phyloP scores from a whole-genome alignment of 2,888 invertebrate species.

The Alloscopus bannaensis region DNA sequence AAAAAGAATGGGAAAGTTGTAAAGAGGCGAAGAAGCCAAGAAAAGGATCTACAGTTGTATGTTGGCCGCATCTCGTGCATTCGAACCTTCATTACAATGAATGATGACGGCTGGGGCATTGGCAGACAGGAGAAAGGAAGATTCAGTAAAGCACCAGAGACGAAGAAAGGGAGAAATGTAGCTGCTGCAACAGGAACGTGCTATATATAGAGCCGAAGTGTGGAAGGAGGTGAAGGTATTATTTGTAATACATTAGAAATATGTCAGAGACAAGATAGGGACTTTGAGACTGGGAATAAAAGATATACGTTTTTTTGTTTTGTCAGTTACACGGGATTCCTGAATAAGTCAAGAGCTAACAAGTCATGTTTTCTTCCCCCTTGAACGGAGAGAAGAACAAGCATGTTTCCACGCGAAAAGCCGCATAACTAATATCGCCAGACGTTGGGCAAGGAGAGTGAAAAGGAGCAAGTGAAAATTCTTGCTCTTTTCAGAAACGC shows the following conservation, averaged over 20 bases:
- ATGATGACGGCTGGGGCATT: constrained; percentile 36
- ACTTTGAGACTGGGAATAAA: constrained; percentile 35
- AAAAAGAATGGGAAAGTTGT: background rate
- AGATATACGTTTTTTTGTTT: constrained; percentile 24
- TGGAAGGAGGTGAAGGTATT: constrained; percentile 12
- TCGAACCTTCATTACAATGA: constrained; percentile 37
- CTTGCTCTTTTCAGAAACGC: background rate
- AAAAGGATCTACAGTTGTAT: background rate
- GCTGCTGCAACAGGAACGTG: background rate
- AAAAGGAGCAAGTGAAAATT: constrained; percentile 5
- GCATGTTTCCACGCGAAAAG: background rate
- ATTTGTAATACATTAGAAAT: constrained; percentile 32
- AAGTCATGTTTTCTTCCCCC: constrained; percentile 26
- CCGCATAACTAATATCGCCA: constrained; percentile 14
- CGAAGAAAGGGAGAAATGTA: background rate
- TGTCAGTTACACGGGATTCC: constrained; percentile 46
- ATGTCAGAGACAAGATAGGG: constrained; percentile 37
- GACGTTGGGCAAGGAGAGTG: background rate
- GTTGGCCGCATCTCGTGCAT: background rate
- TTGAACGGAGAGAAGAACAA: constrained; percentile 19
- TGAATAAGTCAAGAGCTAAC: constrained; percentile 22
- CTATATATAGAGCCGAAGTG: background rate
- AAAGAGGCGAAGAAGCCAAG: constrained; percentile 1
- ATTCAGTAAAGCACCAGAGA: constrained; percentile 1
- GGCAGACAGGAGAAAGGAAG: constrained; percentile 18